These are phyloP conservation scores for Tachina fera DNA, from an alignment of 2,888 invertebrate species.

Conservation along the genomic window DNA sequence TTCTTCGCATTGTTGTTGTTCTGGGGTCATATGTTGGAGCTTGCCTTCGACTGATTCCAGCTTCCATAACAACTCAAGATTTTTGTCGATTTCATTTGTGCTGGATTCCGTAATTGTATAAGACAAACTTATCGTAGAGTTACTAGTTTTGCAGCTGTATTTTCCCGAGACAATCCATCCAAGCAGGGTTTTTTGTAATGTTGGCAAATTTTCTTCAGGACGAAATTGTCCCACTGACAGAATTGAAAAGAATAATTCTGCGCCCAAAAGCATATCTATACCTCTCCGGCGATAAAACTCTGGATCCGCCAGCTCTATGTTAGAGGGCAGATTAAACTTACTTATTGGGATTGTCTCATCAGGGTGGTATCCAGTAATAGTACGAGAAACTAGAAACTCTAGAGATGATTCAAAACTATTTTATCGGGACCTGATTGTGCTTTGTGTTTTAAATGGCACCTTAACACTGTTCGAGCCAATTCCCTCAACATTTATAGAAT, in stretches of 20 bases:
- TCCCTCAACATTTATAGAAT: conserved; percentile 11
- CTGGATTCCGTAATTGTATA: too few species aligned
- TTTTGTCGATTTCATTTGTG: too few species aligned
- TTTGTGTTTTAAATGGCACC: not conserved
- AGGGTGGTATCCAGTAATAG: conserved; percentile 49
- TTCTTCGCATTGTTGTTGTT: conserved; percentile 61
- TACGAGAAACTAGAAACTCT: conserved; percentile 34
- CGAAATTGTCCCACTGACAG: conserved; percentile 43
- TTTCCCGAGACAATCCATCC: conserved; percentile 52
- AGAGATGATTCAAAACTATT: conserved; percentile 35
- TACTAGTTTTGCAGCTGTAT: not conserved
- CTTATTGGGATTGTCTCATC: conserved; percentile 33
- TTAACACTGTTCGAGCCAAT: conserved; percentile 23
- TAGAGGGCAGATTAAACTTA: conserved; percentile 36
- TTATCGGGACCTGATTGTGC: conserved; percentile 37
- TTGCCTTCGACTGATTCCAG: conserved; percentile 41
- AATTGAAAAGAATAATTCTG: conserved; percentile 56
- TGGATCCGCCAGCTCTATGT: conserved; percentile 33
- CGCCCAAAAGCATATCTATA: conserved; percentile 52
- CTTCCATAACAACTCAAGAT: conserved; percentile 44
- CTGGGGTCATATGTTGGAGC: conserved; percentile 14
- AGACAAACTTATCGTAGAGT: not conserved
- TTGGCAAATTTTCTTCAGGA: conserved; percentile 43
- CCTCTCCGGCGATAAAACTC: conserved; percentile 41
- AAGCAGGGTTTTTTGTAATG: conserved; percentile 58